Percentiles rank a stretch among this genome's conserved stretches.
phyloP scores from a whole-genome alignment of 2,888 invertebrate genomes.

The Pyrocoelia pectoralis region DNA sequence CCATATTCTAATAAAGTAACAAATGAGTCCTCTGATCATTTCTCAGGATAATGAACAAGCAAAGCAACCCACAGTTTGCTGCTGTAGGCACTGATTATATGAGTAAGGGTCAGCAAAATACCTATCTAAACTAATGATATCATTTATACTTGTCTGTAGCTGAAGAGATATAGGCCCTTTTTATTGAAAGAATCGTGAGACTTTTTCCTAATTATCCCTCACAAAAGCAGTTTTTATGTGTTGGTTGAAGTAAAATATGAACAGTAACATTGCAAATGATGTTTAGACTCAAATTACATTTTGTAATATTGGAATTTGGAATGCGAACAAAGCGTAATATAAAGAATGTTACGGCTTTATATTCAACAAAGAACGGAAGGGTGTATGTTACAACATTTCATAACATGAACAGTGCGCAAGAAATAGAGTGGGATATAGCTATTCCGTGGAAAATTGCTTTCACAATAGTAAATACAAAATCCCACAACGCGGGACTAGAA shows the following conservation, averaged over 20 bases:
- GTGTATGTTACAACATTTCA: slow-evolving; percentile 27
- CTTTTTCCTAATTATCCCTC: no score
- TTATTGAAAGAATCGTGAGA: slow-evolving; percentile 1
- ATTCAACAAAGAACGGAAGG: slow-evolving; percentile 28
- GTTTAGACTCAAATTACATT: no score
- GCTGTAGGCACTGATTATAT: slow-evolving; percentile 26
- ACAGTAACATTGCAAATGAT: no score
- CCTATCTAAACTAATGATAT: slow-evolving; percentile 43
- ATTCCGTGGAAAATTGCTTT: slow-evolving; percentile 44
- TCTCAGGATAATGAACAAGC: slow-evolving; percentile 47
- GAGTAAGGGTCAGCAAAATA: slow-evolving; percentile 42
- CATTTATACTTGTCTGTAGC: slow-evolving; percentile 42
- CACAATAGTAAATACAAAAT: slow-evolving; percentile 50
- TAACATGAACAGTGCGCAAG: slow-evolving; percentile 27
- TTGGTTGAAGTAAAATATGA: no score
- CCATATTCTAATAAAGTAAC: slow-evolving; percentile 45
- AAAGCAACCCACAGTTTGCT: slow-evolving; percentile 37
- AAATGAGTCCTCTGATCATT: slow-evolving; percentile 40
- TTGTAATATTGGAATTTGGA: not conserved
- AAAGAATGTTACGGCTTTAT: slow-evolving; percentile 22
- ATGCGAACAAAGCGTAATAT: slow-evolving; percentile 22
- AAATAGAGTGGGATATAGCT: slow-evolving; percentile 24
- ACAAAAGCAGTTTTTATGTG: no score
- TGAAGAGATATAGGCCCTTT: slow-evolving; percentile 19
- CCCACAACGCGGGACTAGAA: slow-evolving; percentile 42